These are phyloP conservation scores for Callipepla californica DNA, from an alignment of 2,113 vertebrate species.

Conservation along the genomic window DNA sequence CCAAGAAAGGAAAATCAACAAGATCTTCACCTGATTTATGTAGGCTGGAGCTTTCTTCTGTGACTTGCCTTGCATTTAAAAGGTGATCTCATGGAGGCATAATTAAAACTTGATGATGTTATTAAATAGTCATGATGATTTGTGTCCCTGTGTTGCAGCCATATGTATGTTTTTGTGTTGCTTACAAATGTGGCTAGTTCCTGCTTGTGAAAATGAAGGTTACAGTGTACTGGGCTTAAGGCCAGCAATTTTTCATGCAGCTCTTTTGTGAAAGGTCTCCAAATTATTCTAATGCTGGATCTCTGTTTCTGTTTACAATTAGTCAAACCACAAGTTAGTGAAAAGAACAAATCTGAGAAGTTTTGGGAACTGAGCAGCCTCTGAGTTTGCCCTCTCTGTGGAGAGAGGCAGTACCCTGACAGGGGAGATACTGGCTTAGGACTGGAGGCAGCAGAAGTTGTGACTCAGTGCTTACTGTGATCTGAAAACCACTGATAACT, in stretches of 20 bases:
- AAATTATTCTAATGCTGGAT: not conserved
- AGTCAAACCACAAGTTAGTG: not conserved
- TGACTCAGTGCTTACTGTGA: not conserved
- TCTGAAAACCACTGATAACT: not conserved
- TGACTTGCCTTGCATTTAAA: not conserved
- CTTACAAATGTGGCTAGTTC: not conserved
- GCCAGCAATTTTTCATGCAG: not conserved
- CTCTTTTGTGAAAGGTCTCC: not conserved
- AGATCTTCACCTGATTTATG: conserved; percentile 50
- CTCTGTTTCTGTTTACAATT: not conserved
- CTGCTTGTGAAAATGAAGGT: not conserved
- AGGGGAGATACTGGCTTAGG: not conserved
- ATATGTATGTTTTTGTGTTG: not conserved
- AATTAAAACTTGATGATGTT: conserved; percentile 55
- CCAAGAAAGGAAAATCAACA: conserved; percentile 18
- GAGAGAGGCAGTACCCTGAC: not conserved
- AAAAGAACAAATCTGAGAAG: not conserved
- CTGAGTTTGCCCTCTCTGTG: not conserved
- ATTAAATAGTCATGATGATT: conserved; percentile 42
- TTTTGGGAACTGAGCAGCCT: not conserved
- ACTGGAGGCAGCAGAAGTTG: not conserved
- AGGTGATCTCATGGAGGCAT: not conserved
- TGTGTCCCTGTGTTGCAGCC: not conserved
- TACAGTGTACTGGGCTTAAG: not conserved
- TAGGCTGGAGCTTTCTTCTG: not conserved